These are phyloP conservation scores for Hymenopus coronatus DNA, from an alignment of 2,888 invertebrate genomes.

Conservation along the genomic window DNA sequence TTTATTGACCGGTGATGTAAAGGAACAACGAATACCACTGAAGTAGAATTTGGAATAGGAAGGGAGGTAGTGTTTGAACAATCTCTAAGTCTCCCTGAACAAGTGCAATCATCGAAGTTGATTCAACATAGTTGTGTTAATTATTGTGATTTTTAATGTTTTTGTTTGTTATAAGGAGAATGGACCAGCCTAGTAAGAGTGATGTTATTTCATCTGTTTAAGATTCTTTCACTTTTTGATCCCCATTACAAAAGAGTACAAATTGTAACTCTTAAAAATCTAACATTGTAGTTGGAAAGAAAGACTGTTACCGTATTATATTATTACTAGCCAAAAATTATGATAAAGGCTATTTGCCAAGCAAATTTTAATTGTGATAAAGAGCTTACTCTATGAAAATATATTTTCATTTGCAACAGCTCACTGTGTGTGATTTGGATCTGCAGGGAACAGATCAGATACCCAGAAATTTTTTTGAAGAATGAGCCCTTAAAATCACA, in stretches of 20 bases:
- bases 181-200: slow-evolving; percentile 9
- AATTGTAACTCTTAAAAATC: slow-evolving; percentile 20
- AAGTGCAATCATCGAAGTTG: slow-evolving; percentile 37
- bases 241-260: slow-evolving; percentile 6
- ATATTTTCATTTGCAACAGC: slow-evolving; percentile 6
- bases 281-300: slow-evolving; percentile 22
- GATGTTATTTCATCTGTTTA: slow-evolving; percentile 26
- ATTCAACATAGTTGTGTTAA: slow-evolving; percentile 23
- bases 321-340: slow-evolving; percentile 28
- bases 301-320: slow-evolving; percentile 32
- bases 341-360: slow-evolving; percentile 31
- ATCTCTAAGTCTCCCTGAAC: slow-evolving; percentile 12
- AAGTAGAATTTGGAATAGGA: slow-evolving; percentile 1
- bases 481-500: neutral
- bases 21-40: slow-evolving; percentile 12
- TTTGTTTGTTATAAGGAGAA: slow-evolving; percentile 21
- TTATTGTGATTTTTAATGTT: slow-evolving; percentile 26
- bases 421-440: slow-evolving; percentile 18
- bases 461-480: neutral
- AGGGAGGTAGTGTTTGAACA: neutral
- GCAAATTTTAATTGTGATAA: slow-evolving; percentile 35
- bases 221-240: slow-evolving; percentile 15
- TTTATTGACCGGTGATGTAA: neutral
- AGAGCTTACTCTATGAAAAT: slow-evolving; percentile 32
- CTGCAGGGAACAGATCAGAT: neutral